A percentile compares a stretch with the other conserved stretches of the same genome.
Evolutionary conservation across 2,888 invertebrate genomes (phyloP).

Genomic region (Machimus rusticus): DNA sequence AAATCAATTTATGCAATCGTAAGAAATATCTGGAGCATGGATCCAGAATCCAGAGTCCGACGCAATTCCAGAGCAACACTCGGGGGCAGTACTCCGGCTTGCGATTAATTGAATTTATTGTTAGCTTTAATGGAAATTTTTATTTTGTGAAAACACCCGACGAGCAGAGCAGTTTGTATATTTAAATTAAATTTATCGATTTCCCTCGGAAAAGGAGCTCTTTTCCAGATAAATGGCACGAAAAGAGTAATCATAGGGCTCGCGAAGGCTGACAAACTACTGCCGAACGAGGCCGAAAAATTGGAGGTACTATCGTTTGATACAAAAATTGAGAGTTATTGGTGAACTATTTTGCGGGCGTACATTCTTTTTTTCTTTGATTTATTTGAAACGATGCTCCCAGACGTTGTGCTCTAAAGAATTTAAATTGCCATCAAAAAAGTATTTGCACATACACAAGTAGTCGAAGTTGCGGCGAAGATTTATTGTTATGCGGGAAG

Average conservation of each 20-base stretch:
- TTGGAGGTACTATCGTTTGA: no score
- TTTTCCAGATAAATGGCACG: not conserved
- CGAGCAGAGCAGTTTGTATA: not conserved
- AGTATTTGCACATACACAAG: conserved; percentile 24
- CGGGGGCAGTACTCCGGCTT: not conserved
- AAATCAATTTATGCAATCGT: not conserved
- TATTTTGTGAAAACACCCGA: not conserved
- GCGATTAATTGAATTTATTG: not conserved
- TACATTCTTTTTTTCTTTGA: not conserved
- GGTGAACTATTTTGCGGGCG: not conserved
- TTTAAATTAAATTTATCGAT: not conserved
- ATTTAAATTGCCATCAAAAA: conserved; percentile 37
- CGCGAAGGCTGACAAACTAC: not conserved
- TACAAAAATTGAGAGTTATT: not conserved
- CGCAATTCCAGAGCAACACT: not conserved
- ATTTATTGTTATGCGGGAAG: conserved; percentile 45
- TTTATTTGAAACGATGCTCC: not conserved
- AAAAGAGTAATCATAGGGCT: not conserved
- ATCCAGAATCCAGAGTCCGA: not conserved
- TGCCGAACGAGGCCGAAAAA: not conserved
- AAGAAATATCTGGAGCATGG: not conserved
- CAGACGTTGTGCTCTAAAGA: not conserved
- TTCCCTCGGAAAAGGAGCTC: not conserved
- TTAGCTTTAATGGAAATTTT: not conserved
- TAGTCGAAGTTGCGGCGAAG: conserved; percentile 33